Evolutionary conservation across 2,888 invertebrate genomes (phyloP).

Genomic region (Erebia epiphron): DNA sequence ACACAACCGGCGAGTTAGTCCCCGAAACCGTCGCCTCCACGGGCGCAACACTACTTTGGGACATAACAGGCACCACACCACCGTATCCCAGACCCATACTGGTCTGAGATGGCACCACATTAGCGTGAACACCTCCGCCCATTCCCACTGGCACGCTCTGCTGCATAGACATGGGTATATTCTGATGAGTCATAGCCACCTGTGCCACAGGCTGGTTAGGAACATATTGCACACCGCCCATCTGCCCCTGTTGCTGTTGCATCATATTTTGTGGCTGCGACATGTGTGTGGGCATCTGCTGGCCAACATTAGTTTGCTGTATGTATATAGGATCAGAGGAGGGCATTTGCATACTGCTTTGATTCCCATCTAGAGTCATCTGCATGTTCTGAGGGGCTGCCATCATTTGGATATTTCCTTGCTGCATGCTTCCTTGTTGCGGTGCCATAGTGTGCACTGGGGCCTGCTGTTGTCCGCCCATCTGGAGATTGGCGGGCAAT

Average conservation of each 20-base stretch:
- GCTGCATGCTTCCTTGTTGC: conserved; percentile 82
- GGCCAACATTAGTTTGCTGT: conserved; percentile 72
- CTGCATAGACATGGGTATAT: conserved; percentile 81
- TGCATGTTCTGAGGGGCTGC: conserved; percentile 80
- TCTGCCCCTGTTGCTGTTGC: conserved; percentile 74
- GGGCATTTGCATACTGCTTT: conserved; percentile 81
- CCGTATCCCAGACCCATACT: conserved; percentile 75
- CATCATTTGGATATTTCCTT: conserved; percentile 84
- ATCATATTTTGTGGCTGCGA: conserved; percentile 71
- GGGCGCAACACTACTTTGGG: conserved; percentile 76
- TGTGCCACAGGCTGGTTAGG: conserved; percentile 68
- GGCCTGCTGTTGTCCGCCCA: conserved; percentile 77
- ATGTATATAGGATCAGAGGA: conserved; percentile 79
- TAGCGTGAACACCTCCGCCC: conserved; percentile 73
- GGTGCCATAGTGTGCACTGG: conserved; percentile 71
- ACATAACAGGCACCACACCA: conserved; percentile 77
- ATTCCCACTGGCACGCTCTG: conserved; percentile 74
- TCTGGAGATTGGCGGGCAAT: conserved; percentile 84
- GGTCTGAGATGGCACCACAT: conserved; percentile 78
- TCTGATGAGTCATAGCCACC: conserved; percentile 75
- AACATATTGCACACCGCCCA: conserved; percentile 73
- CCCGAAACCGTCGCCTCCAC: conserved; percentile 76
- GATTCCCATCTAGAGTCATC: conserved; percentile 81
- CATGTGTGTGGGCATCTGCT: conserved; percentile 76
- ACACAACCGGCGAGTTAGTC: conserved; percentile 79